A percentile compares a stretch with the other conserved stretches of the same genome.
These are phyloP conservation scores for Eupsittula cactorum DNA, from an alignment of 2,113 vertebrate genomes.

Conservation along the genomic window DNA sequence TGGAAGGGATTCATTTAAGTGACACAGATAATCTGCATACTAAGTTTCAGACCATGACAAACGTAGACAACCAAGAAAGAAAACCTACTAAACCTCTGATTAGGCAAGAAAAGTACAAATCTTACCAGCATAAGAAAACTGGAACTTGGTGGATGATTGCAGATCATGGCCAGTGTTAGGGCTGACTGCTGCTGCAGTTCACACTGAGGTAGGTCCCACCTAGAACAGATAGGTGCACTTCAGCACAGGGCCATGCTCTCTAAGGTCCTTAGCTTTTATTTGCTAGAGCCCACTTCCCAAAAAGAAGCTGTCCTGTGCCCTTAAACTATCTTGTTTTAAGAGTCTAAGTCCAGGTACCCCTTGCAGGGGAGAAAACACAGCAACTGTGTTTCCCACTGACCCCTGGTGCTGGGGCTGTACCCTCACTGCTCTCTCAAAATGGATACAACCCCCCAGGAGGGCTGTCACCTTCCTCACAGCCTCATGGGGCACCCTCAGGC, in stretches of 20 bases:
- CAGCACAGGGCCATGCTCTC: rapidly evolving
- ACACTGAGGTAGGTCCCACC: not conserved
- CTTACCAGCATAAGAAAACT: rapidly evolving
- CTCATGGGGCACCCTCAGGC: not conserved
- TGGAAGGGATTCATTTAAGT: not conserved
- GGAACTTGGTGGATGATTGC: not conserved
- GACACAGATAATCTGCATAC: not conserved
- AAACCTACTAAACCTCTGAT: not conserved
- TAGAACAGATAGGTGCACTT: not conserved
- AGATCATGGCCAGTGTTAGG: rapidly evolving
- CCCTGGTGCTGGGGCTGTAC: not conserved
- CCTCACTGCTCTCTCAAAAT: rapidly evolving
- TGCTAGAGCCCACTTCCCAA: not conserved
- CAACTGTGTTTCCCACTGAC: not conserved
- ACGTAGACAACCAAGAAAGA: not conserved
- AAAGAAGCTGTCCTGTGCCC: not conserved
- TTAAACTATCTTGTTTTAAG: not conserved
- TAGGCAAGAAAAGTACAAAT: not conserved
- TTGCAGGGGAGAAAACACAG: not conserved
- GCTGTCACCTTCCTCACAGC: rapidly evolving
- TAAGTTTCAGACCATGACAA: not conserved
- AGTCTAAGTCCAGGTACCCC: not conserved
- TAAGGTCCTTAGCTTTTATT: not conserved
- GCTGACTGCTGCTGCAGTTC: not conserved
- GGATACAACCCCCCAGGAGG: rapidly evolving